phyloP scores from a whole-genome alignment of 1,140 invertebrate genomes.

The Aphelinus atriplicis region DNA sequence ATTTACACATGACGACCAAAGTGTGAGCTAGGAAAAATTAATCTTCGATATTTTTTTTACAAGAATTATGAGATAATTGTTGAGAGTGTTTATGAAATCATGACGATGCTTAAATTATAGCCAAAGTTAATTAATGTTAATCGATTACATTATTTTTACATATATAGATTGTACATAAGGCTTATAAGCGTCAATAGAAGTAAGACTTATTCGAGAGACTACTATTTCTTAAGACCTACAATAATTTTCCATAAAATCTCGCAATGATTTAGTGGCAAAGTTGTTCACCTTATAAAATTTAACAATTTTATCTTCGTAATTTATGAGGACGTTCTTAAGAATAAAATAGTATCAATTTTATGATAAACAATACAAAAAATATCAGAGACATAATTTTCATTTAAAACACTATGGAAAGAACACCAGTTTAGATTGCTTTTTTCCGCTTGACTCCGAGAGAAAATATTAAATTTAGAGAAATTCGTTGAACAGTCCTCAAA shows the following conservation, averaged over 20 bases:
- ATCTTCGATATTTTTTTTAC: slow-evolving; percentile 26
- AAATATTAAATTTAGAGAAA: no score
- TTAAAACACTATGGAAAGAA: no score
- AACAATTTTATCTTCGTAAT: slow-evolving; percentile 5
- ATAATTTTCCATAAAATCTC: not conserved
- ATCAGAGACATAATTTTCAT: no score
- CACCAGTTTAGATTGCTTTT: no score
- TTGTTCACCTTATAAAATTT: not conserved
- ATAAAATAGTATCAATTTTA: not conserved
- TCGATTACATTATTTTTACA: slow-evolving; percentile 20
- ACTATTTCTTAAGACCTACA: slow-evolving; percentile 17
- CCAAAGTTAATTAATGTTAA: slow-evolving; percentile 9
- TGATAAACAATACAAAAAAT: not conserved
- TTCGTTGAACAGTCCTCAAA: no score
- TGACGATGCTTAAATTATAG: slow-evolving; percentile 18
- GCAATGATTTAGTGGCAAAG: slow-evolving; percentile 1
- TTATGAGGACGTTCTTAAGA: not conserved
- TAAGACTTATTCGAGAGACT: not conserved
- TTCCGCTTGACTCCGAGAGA: no score
- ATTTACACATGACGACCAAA: slow-evolving; percentile 52
- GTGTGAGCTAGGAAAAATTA: slow-evolving; percentile 29
- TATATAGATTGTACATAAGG: slow-evolving; percentile 34
- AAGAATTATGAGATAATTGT: slow-evolving; percentile 34
- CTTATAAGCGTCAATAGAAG: slow-evolving; percentile 26
- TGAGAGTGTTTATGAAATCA: slow-evolving; percentile 10